These are phyloP conservation scores for Numenius arquata DNA, from an alignment of 2,113 vertebrate species.

Conservation along the genomic window DNA sequence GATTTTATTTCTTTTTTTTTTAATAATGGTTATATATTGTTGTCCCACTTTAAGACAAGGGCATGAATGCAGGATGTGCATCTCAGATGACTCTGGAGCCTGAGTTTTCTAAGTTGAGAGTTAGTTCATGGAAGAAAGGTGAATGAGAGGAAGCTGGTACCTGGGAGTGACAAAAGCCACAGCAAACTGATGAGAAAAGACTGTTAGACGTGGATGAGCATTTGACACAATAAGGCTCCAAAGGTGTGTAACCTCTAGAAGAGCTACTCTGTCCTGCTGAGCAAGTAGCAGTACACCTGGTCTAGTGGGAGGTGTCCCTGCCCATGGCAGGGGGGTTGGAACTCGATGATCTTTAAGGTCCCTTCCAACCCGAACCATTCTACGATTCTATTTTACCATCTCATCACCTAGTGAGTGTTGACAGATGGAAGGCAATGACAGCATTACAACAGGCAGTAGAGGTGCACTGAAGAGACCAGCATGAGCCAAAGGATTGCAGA, in stretches of 20 bases:
- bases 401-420: background rate
- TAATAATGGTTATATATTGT: too few species aligned
- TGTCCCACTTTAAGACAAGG: too few species aligned
- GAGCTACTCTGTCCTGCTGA: background rate
- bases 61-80: too few species aligned
- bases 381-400: background rate
- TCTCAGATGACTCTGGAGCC: too few species aligned
- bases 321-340: too few species aligned
- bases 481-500: background rate
- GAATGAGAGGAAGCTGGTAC: background rate
- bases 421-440: background rate
- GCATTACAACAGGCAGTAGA: background rate
- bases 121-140: background rate
- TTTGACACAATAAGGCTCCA: background rate
- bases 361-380: too few species aligned
- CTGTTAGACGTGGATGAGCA: background rate
- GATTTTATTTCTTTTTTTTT: too few species aligned
- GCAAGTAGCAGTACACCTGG: background rate
- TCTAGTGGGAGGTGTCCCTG: too few species aligned
- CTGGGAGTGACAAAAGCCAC: background rate
- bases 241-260: background rate
- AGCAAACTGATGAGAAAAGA: background rate
- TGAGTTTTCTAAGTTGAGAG: background rate
- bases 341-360: too few species aligned
- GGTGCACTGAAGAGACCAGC: background rate